phyloP scores from a whole-genome alignment of 2,888 invertebrate species.

The Phyllotreta cruciferae region DNA sequence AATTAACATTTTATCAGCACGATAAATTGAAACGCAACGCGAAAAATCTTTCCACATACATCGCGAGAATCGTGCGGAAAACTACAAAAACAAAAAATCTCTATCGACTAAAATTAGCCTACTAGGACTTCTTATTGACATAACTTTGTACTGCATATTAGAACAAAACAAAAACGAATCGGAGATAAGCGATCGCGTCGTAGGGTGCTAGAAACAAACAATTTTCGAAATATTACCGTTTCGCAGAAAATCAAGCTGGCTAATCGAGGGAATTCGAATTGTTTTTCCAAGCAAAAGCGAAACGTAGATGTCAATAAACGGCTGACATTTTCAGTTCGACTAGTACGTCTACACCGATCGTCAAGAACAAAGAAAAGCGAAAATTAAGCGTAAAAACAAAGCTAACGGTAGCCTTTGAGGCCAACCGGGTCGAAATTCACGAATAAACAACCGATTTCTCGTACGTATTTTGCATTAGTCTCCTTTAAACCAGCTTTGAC shows the following conservation, averaged over 20 bases:
- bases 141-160: conserved; percentile 36
- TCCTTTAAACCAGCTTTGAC: conserved; percentile 45
- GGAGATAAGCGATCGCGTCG: too few species aligned
- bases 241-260: background rate
- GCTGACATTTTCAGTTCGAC: conserved; percentile 53
- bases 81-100: conserved; percentile 19
- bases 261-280: conserved; percentile 20
- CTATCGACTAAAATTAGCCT: conserved; percentile 34
- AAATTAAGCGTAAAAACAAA: conserved; percentile 28
- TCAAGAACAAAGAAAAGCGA: conserved; percentile 42
- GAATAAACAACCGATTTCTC: conserved; percentile 13
- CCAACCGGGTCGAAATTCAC: background rate
- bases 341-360: conserved; percentile 44
- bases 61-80: conserved; percentile 8
- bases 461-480: conserved; percentile 9
- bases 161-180: too few species aligned
- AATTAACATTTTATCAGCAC: too few species aligned
- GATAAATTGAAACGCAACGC: conserved; percentile 6
- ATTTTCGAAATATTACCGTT: too few species aligned
- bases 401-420: conserved; percentile 8
- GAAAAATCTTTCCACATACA: conserved; percentile 1
- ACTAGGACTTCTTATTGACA: conserved; percentile 26
- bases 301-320: conserved; percentile 53
- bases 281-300: conserved; percentile 35
- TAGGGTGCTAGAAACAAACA: too few species aligned